Evolutionary conservation across 2,113 vertebrate species (phyloP).

Genomic region (Pteronura brasiliensis): DNA sequence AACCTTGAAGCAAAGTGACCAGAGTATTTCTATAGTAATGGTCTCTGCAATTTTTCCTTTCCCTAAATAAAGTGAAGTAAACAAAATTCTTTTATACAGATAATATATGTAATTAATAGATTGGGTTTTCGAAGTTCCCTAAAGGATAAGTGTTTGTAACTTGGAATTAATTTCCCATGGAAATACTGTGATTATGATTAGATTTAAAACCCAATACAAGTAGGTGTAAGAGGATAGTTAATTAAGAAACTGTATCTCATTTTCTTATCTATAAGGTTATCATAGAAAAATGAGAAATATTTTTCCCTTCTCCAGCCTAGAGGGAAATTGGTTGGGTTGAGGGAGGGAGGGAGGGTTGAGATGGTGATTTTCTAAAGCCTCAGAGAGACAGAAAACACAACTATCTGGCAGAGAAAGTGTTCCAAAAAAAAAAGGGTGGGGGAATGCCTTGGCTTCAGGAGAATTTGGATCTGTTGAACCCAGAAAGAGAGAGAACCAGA

Average conservation of each 20-base stretch:
- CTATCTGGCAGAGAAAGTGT: background rate
- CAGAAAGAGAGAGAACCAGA: background rate
- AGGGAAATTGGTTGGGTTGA: background rate
- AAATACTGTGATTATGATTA: conserved; percentile 7
- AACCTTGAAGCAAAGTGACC: background rate
- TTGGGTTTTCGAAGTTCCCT: background rate
- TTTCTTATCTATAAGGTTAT: conserved; percentile 1
- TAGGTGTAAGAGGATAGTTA: background rate
- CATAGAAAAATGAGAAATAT: background rate
- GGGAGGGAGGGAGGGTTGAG: background rate
- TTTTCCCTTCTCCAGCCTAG: background rate
- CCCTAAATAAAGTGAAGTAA: conserved; percentile 2
- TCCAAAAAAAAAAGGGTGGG: background rate
- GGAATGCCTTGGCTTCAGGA: background rate
- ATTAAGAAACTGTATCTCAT: conserved; percentile 26
- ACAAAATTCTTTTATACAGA: background rate
- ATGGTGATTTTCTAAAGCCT: background rate
- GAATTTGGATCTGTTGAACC: background rate
- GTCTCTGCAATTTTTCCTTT: background rate
- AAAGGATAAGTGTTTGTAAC: background rate
- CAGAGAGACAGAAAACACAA: background rate
- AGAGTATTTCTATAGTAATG: background rate
- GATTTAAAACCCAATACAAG: background rate
- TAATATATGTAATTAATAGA: background rate
- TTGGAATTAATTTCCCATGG: conserved; percentile 1